phyloP scores from a whole-genome alignment of 2,113 vertebrate genomes.

The Sinocyclocheilus rhinocerous region DNA sequence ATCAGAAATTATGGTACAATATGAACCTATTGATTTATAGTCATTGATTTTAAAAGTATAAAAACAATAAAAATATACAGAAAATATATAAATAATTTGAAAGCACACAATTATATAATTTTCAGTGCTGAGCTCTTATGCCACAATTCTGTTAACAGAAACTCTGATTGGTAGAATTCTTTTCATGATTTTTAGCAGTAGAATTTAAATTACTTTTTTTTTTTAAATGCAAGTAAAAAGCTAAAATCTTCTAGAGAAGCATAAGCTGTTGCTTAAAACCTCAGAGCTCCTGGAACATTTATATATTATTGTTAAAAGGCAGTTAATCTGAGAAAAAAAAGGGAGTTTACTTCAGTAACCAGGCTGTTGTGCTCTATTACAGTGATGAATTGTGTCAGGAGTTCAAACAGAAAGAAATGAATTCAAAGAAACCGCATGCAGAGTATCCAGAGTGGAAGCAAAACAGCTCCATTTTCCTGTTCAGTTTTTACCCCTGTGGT shows the following conservation, averaged over 20 bases:
- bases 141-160: too few species aligned
- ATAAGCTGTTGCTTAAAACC: not conserved
- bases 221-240: too few species aligned
- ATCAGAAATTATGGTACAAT: not conserved
- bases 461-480: not conserved
- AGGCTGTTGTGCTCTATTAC: slow-evolving; percentile 6
- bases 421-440: slow-evolving; percentile 6
- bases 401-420: slow-evolving; percentile 15
- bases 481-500: not conserved
- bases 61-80: not conserved
- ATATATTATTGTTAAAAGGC: not conserved
- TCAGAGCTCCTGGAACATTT: not conserved
- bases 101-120: not conserved
- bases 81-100: not conserved
- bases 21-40: not conserved
- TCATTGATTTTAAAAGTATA: not conserved
- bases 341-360: not conserved
- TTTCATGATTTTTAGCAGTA: too few species aligned
- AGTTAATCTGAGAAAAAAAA: not conserved
- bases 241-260: not conserved
- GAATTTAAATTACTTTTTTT: too few species aligned
- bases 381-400: slow-evolving; percentile 36
- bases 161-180: too few species aligned
- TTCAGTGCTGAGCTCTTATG: too few species aligned
- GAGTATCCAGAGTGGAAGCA: slow-evolving; percentile 20